phyloP scores from a whole-genome alignment of 2,113 vertebrate genomes.

The Speoplatyrhinus poulsoni region DNA sequence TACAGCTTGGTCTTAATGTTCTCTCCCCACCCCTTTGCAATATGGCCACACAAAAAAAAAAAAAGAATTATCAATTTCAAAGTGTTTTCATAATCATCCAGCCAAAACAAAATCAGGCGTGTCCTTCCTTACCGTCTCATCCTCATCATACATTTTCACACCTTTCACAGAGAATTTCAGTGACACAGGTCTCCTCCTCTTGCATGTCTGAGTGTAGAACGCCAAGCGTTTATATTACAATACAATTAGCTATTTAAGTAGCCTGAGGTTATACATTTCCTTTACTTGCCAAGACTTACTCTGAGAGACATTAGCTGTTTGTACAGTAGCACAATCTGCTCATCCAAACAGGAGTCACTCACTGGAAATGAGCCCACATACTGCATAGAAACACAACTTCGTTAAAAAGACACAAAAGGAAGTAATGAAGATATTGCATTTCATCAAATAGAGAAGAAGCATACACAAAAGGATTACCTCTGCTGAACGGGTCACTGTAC shows the following conservation, averaged over 20 bases:
- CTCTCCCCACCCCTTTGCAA: too few relatives aligned
- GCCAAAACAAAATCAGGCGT: too few relatives aligned
- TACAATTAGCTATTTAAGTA: fast-evolving
- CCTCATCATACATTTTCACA: slow-evolving; percentile 88
- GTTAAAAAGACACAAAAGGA: not conserved
- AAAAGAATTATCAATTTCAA: too few relatives aligned
- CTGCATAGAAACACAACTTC: slow-evolving; percentile 58
- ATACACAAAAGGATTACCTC: slow-evolving; percentile 59
- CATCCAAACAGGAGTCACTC: slow-evolving; percentile 83
- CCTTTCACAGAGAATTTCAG: slow-evolving; percentile 91
- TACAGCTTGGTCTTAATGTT: too few relatives aligned
- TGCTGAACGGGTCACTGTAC: slow-evolving; percentile 71
- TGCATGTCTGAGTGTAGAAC: slow-evolving; percentile 74
- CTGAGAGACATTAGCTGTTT: slow-evolving; percentile 81
- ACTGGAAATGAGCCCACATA: slow-evolving; percentile 90
- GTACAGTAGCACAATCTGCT: slow-evolving; percentile 79
- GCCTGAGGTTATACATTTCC: not conserved
- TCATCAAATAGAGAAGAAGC: not conserved
- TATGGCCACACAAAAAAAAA: too few relatives aligned
- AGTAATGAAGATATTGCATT: not conserved
- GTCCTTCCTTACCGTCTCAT: slow-evolving; percentile 78
- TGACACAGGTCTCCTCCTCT: slow-evolving; percentile 76
- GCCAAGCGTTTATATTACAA: not conserved
- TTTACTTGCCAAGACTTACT: slow-evolving; percentile 66
- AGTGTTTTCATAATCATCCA: too few relatives aligned